Percentiles rank a stretch among this genome's conserved stretches.
Conservation (phyloP, 2,888 invertebrate genomes). For the Platycheirus rosarum region DNA sequence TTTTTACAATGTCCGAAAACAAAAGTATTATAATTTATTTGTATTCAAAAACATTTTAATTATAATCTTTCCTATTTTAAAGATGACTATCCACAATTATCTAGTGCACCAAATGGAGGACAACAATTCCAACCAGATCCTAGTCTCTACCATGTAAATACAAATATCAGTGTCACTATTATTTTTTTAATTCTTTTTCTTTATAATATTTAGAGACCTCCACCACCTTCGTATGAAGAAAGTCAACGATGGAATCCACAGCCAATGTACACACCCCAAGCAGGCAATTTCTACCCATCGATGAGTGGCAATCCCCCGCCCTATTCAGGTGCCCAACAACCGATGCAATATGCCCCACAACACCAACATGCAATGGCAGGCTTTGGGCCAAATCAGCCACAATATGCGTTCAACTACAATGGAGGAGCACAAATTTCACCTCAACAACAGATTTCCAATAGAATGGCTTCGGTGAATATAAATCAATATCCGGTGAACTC, state of each 20-base stretch:
- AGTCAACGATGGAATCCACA: slow-evolving; percentile 77
- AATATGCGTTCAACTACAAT: slow-evolving; percentile 40
- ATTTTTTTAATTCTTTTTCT: too few species aligned
- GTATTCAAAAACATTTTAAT: not conserved
- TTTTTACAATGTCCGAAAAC: slow-evolving; percentile 56
- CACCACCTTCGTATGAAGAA: slow-evolving; percentile 81
- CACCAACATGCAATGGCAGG: slow-evolving; percentile 36
- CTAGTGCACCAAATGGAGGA: slow-evolving; percentile 43
- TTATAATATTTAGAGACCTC: slow-evolving; percentile 78
- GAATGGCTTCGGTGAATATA: slow-evolving; percentile 45
- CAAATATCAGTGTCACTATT: too few species aligned
- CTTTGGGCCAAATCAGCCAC: slow-evolving; percentile 46
- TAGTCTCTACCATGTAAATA: slow-evolving; percentile 57
- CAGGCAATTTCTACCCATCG: slow-evolving; percentile 39
- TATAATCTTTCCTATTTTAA: not conserved
- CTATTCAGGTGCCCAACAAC: slow-evolving; percentile 78
- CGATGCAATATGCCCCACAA: slow-evolving; percentile 73
- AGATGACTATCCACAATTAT: slow-evolving; percentile 54
- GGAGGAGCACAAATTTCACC: slow-evolving; percentile 29
- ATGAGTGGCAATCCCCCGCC: slow-evolving; percentile 63
- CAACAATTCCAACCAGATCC: slow-evolving; percentile 49
- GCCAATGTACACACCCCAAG: slow-evolving; percentile 46
- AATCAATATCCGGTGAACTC: slow-evolving; percentile 23
- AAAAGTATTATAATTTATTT: slow-evolving; percentile 36
- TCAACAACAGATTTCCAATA: slow-evolving; percentile 33